Evolutionary conservation across 2,888 invertebrate species (phyloP), one percentile per base, ranked within the genome.

Genomic region (Cerastis leucographa): DNA sequence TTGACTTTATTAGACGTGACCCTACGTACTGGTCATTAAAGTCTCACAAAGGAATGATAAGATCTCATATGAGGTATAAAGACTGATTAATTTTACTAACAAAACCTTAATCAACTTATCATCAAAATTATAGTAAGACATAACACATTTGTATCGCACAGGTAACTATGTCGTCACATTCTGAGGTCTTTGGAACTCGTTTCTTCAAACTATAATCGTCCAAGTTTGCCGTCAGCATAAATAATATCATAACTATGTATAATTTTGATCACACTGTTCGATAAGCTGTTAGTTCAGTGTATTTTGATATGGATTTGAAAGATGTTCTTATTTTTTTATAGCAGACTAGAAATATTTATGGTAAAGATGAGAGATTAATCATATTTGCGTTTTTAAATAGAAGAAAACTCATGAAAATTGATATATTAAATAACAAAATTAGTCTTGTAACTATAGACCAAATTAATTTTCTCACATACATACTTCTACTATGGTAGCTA

Each of bases 241-340:
- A 81, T 84, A 84, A 84, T 72, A 84, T 72, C 67, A 79, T 81
- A 79, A 81, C 51, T 51, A n/a, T 64, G 66, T 64, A 71, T 72
- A 71, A 83, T 72, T 81, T 81, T 79, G 80, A 83, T 81, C 79
- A 54, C 6, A 79, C 40, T 68, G 14, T 14, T 64, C 44, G 80
- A 80, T 80, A 78, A 80, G 61, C 22, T 25, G 22, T 61, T 74
- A 42, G n/a, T 42, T 42, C n/a, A 64, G 42, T 64, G 2, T 42
- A 42, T 64, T 64, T 25, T 17, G n/a, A 64, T n/a, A 40, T 64
- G n/a, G 29, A 19, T 80, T 78, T 77, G 11, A 46, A 61, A 54
- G 51, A 54, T 54, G 42, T 46, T 78, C 51, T 40, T 46, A 25
- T 46, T n/a, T 40, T 29, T 19, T n/a, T 14, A 12, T 29, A 1